A percentile compares a stretch with the other conserved stretches of the same genome.
Conservation (phyloP, 1,140 invertebrate species). For the Tetraneura akinire region DNA sequence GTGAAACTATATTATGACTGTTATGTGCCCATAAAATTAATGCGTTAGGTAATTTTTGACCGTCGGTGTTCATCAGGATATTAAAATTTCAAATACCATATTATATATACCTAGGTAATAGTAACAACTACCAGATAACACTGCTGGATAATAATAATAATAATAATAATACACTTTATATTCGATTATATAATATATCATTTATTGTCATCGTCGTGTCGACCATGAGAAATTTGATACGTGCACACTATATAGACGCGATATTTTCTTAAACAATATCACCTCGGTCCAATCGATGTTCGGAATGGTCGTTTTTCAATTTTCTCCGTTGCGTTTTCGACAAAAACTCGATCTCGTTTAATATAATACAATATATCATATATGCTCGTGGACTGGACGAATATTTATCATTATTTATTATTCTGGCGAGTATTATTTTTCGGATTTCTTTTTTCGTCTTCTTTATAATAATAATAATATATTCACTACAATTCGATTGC, state of each 20-base stretch:
- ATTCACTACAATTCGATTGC: no score
- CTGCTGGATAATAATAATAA: background rate
- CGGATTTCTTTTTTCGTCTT: no score
- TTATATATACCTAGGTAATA: background rate
- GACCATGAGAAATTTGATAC: conserved; percentile 33
- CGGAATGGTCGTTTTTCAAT: background rate
- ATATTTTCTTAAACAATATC: background rate
- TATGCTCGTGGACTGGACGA: no score
- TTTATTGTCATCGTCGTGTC: background rate
- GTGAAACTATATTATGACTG: background rate
- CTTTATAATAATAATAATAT: no score
- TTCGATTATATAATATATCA: no score
- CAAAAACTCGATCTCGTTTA: background rate
- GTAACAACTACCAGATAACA: background rate
- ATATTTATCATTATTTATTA: no score
- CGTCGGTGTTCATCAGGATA: background rate
- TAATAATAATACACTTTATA: background rate
- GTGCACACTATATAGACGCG: background rate
- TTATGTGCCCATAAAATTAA: background rate
- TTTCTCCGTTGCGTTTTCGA: background rate
- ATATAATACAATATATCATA: no score
- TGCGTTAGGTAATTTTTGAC: background rate
- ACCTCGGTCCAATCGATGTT: background rate
- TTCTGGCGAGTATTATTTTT: no score
- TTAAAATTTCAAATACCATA: no score